A percentile compares a stretch with the other conserved stretches of the same genome.
These are phyloP conservation scores for Nasonia oneida DNA, from an alignment of 2,888 invertebrate species.

Conservation along the genomic window DNA sequence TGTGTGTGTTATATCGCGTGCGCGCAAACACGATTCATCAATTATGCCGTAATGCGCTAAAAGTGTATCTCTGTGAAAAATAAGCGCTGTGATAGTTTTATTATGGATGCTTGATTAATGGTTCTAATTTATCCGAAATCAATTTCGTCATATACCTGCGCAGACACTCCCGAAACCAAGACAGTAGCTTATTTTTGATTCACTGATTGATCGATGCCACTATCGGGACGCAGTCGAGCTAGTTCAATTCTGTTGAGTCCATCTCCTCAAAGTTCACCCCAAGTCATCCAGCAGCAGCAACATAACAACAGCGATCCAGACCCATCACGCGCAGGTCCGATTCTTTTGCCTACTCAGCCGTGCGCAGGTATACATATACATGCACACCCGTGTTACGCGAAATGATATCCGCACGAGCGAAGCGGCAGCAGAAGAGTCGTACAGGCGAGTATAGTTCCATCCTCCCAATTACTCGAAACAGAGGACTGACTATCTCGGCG, in stretches of 20 bases:
- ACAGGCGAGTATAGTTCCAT: slow-evolving; percentile 28
- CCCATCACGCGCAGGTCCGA: not conserved
- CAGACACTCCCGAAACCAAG: not conserved
- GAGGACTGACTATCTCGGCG: slow-evolving; percentile 39
- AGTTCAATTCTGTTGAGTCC: not conserved
- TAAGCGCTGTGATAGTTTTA: slow-evolving; percentile 1
- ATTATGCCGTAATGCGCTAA: slow-evolving; percentile 7
- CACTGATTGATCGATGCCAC: not conserved
- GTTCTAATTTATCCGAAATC: not conserved
- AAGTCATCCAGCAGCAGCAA: not conserved
- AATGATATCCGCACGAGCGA: not conserved
- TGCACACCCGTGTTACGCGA: not conserved
- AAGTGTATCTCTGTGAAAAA: not conserved
- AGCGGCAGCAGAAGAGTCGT: not conserved
- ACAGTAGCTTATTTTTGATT: not conserved
- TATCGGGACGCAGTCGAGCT: not conserved
- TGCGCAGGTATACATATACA: not conserved
- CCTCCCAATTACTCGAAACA: slow-evolving; percentile 54
- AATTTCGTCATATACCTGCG: not conserved
- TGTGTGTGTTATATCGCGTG: not conserved
- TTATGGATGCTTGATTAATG: slow-evolving; percentile 1
- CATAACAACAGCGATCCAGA: not conserved
- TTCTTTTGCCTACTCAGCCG: not conserved
- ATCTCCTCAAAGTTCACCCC: not conserved
- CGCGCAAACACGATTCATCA: no score